Evolutionary conservation across 2,113 vertebrate genomes (phyloP).

Genomic region (Ginglymostoma cirratum): DNA sequence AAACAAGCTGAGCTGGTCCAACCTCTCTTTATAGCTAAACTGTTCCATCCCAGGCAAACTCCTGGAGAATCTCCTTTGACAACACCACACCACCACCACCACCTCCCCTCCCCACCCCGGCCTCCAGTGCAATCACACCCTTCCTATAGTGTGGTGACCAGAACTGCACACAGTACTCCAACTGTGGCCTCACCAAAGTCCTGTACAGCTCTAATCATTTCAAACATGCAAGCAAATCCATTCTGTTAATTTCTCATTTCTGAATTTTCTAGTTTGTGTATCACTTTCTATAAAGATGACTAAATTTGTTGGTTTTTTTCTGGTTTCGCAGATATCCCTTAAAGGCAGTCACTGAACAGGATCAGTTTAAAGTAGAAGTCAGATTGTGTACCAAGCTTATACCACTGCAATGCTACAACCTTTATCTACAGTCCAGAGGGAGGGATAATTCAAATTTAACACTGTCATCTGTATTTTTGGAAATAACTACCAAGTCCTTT

Average conservation of each 20-base stretch:
- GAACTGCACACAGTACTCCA: no score
- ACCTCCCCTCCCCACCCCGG: no score
- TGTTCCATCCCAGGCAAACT: no score
- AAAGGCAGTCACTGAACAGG: not conserved
- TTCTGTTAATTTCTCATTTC: not conserved
- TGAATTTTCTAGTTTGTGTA: not conserved
- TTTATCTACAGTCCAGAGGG: not conserved
- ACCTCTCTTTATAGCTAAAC: no score
- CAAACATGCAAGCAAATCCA: not conserved
- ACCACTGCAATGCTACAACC: not conserved
- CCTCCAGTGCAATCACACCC: not conserved
- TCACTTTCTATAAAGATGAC: not conserved
- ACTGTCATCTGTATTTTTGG: not conserved
- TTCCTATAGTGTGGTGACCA: no score
- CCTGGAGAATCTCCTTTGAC: no score
- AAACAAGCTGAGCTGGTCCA: no score
- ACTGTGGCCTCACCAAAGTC: no score
- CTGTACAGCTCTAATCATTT: not conserved
- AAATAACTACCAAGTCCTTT: not conserved
- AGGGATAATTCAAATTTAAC: not conserved
- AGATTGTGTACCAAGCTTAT: not conserved
- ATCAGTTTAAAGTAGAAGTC: not conserved
- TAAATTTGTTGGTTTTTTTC: not conserved
- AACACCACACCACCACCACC: no score
- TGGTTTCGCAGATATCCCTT: not conserved